Evolutionary conservation across 2,113 vertebrate species (phyloP).

Genomic region (Hyperopisus bebe): DNA sequence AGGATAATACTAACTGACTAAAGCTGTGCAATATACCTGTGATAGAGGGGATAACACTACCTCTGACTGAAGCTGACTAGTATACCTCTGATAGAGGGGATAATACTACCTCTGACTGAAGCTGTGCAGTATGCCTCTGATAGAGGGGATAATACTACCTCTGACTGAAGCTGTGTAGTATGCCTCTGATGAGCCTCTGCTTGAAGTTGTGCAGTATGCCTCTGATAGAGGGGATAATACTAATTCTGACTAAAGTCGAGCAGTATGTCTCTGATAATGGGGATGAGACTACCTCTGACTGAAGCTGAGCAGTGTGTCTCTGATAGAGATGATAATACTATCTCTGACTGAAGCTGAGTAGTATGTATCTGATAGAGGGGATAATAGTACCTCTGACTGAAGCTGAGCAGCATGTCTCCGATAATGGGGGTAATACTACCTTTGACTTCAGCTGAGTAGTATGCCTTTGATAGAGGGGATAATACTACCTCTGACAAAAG

Average conservation of each 20-base stretch:
- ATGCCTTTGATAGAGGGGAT: not conserved
- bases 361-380: not conserved
- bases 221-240: no score
- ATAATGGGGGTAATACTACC: not conserved
- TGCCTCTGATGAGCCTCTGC: no score
- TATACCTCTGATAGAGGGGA: not conserved
- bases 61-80: not conserved
- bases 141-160: no score
- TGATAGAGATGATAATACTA: not conserved
- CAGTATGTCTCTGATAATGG: not conserved
- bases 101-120: not conserved
- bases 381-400: not conserved
- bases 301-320: not conserved
- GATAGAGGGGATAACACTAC: not conserved
- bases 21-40: not conserved
- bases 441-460: not conserved
- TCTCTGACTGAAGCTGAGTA: not conserved
- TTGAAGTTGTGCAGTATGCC: no score
- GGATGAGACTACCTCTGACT: not conserved
- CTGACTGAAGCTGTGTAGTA: no score
- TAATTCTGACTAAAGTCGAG: not conserved
- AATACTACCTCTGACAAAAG: conserved; percentile 8
- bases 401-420: not conserved
- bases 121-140: no score
- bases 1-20: not conserved